A percentile compares a stretch with the other conserved stretches of the same genome.
Conservation (phyloP, 2,113 vertebrate genomes). For the Lepidiolamprologus cunningtoni region DNA sequence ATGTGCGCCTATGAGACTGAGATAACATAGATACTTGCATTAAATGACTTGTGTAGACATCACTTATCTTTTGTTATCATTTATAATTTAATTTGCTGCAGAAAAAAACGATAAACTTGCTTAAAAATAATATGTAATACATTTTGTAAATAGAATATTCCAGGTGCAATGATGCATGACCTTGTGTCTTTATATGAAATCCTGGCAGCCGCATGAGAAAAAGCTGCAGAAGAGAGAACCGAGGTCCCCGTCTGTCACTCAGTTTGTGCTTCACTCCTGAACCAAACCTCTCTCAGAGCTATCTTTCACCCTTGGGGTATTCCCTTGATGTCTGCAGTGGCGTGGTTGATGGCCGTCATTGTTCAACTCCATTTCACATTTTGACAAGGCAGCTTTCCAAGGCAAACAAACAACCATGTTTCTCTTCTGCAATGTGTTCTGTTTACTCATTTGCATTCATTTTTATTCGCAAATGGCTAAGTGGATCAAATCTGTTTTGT, state of each 20-base stretch:
- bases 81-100: neutral
- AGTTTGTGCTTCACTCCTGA: neutral
- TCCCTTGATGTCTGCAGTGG: slow-evolving; percentile 1
- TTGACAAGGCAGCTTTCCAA: neutral
- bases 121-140: neutral
- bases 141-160: neutral
- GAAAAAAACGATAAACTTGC: neutral
- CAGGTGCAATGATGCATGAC: neutral
- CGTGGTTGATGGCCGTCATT: slow-evolving; percentile 29
- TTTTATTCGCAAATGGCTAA: neutral
- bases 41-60: neutral
- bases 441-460: neutral
- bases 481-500: neutral
- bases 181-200: neutral
- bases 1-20: neutral
- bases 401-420: slow-evolving; percentile 26
- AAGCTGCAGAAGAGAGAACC: neutral
- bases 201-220: neutral
- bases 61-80: neutral
- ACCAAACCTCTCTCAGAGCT: slow-evolving; percentile 5
- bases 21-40: neutral
- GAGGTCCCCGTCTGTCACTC: neutral
- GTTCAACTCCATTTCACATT: slow-evolving; percentile 45
- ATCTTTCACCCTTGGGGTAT: slow-evolving; percentile 4
- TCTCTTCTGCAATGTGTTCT: neutral